Percentiles rank a stretch among this genome's conserved stretches.
Conservation (phyloP, 1,140 invertebrate species). For the Cyphomyrmex costatus region DNA sequence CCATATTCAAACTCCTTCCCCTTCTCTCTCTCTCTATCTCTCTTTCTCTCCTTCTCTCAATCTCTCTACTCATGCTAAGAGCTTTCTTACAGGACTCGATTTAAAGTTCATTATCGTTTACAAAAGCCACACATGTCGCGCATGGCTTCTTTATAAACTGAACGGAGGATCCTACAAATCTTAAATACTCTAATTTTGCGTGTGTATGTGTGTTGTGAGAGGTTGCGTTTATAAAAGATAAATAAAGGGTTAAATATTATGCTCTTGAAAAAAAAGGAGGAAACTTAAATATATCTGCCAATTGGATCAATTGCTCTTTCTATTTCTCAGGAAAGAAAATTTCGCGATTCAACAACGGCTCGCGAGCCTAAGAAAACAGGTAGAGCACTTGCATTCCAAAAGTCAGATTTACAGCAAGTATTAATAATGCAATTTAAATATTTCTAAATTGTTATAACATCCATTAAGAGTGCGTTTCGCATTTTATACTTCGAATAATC, state of each 20-base stretch:
- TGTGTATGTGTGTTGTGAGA: conserved; percentile 78
- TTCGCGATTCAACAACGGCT: neutral
- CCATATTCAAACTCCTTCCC: conserved; percentile 68
- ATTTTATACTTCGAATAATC: conserved; percentile 84
- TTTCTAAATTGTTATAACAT: conserved; percentile 84
- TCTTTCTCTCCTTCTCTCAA: neutral
- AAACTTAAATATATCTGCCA: conserved; percentile 80
- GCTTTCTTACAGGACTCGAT: conserved; percentile 72
- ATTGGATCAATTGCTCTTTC: conserved; percentile 68
- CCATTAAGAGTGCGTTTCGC: conserved; percentile 82
- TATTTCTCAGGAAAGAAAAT: neutral
- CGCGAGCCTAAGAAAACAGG: neutral
- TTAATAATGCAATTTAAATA: conserved; percentile 82
- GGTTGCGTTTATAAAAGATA: conserved; percentile 76
- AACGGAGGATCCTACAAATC: conserved; percentile 73
- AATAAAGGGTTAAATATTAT: conserved; percentile 76
- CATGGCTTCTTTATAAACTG: conserved; percentile 54
- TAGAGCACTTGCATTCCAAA: conserved; percentile 52
- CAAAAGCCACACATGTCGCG: conserved; percentile 61
- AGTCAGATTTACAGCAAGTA: conserved; percentile 81
- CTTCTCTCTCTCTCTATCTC: neutral
- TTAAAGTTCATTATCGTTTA: conserved; percentile 71
- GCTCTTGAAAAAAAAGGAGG: conserved; percentile 69
- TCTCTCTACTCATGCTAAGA: conserved; percentile 66
- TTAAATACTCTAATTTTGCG: conserved; percentile 73